Evolutionary conservation across 2,113 vertebrate species (phyloP), one percentile per base, ranked within the genome.

Genomic region (Bubo scandiacus): DNA sequence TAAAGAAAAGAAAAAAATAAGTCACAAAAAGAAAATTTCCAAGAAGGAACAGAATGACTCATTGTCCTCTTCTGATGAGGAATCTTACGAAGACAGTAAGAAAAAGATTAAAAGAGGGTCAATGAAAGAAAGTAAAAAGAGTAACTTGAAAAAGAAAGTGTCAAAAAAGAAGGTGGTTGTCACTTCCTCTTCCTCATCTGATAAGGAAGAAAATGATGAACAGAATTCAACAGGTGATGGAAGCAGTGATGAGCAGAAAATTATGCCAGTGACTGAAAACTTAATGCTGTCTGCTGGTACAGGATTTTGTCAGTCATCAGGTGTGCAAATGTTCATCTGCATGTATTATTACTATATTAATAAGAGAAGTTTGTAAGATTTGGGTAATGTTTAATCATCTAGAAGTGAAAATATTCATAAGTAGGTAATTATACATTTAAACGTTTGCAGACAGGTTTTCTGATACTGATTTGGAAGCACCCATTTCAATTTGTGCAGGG

Each of bases 261-360:
- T 99, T 87, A 99, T 98, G 85, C 99, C 99, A 3, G 98, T 99
- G 78, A 98, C 98, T 15, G 99, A 99, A 79, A 99, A 98, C 92
- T 97, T 98, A 63, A 75, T 98, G 51, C 82, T 98, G 34, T 97
- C 98, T 66, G 95, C 98, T 65, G 96, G 97, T 65, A 88, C 97
- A 71, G 96, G 98, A 93, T 99, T 99, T 98, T 99, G 98, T 97
- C 99, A 99, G 83, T 99, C 99, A 79, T 99, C 99, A 98, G 99
- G 99, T 99, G 98, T 97, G 98, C 94, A 96, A 96, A 67, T 96
- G 55, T 77, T 87, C 29, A 30, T 74, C 15, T 94, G 34, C 51
- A 12, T 0, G 0, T 67, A 2, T 51, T 81, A 14, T 4, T 63
- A 26, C 19, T 63, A 16, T 26, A 11, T 11, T 55, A 10, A 20